Base-by-base conservation (phyloP, 1,140 invertebrate genomes). In the Diprion similis region DNA sequence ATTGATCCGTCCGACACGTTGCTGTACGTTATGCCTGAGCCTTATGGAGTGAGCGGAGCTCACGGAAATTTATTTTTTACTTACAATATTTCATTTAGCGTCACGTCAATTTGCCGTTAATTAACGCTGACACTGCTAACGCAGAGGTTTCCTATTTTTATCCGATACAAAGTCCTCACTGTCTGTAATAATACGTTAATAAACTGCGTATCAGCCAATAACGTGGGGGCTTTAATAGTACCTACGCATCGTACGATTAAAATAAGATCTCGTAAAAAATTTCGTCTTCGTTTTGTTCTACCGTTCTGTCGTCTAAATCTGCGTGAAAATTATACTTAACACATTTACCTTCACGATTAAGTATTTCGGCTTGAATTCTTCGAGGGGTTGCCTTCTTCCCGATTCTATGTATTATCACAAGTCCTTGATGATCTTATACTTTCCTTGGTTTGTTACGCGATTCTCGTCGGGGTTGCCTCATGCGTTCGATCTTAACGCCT, bases 1-100 rank as follows among this genome's bases (percentile, higher is more conserved):
- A 83, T 83, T 83, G 82, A 83, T 83, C 82, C 77, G 74, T 48
- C 72, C 72, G 66, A 68, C 66, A 59, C 51, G 51, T 59, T 59
- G 51, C 51, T 59, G 6, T 59, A 59, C 51, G 51, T 13, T 59
- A 59, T 59, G 51, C 9, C 51, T 59, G 11, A 59, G 6, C 51
- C 51, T 17, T 59, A 59, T 59, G 51, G 51, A 15, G 51, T 59
- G 51, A 59, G 51, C 51, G 51, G 51, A 17, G 51, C 51, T 59
- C 7, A 6, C n/a, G 11, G 51, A 59, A 17, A 59, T 0, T 59
- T 59, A 15, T 15, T 59, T 59, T 59, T 59, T 59, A 59, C 51
- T 59, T 59, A 59, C 51, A 59, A 59, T 59, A 59, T 59, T 17
- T 59, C 51, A 59, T 59, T 59, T 59, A 59, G 51, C 51, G 51